Evolutionary conservation across 2,888 invertebrate species (phyloP), one percentile per base, ranked within the genome.

Genomic region (Neoitamus cyanurus): DNA sequence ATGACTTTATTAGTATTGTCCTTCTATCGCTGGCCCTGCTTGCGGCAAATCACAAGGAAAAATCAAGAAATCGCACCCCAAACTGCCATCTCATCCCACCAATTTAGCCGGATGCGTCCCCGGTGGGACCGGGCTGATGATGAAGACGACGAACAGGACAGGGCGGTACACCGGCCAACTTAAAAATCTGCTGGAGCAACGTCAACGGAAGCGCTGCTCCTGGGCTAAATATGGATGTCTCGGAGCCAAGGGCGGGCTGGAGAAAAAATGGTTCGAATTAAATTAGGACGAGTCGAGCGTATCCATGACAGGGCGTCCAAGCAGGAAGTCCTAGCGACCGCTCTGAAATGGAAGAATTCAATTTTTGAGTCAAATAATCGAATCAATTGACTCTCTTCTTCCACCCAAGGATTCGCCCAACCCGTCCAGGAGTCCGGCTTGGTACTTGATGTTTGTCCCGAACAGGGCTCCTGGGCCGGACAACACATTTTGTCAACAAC

Each of bases 341-440:
- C 36, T 58, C 58, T 7, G 6, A 82, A 82, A 69, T 82, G 20
- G 36, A 69, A 25, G 80, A 86, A 86, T 86, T 83, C 83, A 86
- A 86, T 86, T 86, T 85, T 86, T 86, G 84, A 86, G 83, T 83
- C 84, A 69, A 86, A 84, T 86, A 86, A 86, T 86, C 84, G 84
- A 86, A 86, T 86, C 86, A 84, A 86, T 86, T 84, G 86, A 86
- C 83, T 86, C 84, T 84, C 86, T 84, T 73, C 84, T 83, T 84
- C 84, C 84, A 83, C 77, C 83, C 84, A 37, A 82, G 34, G 72
- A 83, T 73, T 77, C 75, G 25, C 25, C 31, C 48, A 15, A 78
- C 31, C 2, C 58, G 30, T 34, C 37, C n/a, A 42, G 15, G n/a
- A 13, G 13, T 69, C 13, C 69, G 7, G 13, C 46, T 20, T 20